A percentile compares a stretch with the other conserved stretches of the same genome.
These are phyloP conservation scores for Oopsacas minuta DNA, from an alignment of 37 sponge, comb jelly and placozoan species.

Conservation along the genomic window DNA sequence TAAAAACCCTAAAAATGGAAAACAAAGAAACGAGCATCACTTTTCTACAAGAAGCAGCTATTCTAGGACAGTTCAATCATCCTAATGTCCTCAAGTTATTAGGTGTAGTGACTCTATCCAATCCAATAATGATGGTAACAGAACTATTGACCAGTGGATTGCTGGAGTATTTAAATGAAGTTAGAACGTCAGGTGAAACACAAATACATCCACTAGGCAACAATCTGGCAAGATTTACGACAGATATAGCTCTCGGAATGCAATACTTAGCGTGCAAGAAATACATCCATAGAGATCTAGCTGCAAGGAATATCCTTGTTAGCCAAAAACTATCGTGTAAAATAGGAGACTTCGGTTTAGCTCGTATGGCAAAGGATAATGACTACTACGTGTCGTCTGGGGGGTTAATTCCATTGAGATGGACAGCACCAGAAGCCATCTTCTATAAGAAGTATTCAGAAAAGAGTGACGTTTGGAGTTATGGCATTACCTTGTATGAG, in stretches of 20 bases:
- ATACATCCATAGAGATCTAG: conserved; percentile 24
- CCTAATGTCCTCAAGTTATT: not conserved
- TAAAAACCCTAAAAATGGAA: not conserved
- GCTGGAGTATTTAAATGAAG: not conserved
- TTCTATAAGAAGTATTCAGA: conserved; percentile 11
- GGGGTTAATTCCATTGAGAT: not conserved
- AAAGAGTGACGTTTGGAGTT: conserved; percentile 8
- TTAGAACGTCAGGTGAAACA: not conserved
- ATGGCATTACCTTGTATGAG: not conserved
- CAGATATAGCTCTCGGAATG: conserved; percentile 26
- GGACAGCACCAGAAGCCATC: conserved; percentile 11
- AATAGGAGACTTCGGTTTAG: conserved; percentile 1
- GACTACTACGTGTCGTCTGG: not conserved
- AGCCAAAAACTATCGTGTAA: not conserved
- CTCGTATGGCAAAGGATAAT: not conserved
- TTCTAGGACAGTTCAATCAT: not conserved
- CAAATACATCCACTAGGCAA: not conserved
- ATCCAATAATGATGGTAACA: not conserved
- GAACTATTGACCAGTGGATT: not conserved
- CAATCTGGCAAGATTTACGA: conserved; percentile 11
- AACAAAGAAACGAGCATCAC: not conserved
- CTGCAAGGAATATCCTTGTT: conserved; percentile 28
- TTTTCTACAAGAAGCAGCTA: not conserved
- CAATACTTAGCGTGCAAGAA: conserved; percentile 27
- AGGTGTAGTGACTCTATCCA: not conserved